These are phyloP conservation scores for Ligdia adustata DNA, from an alignment of 2,888 invertebrate genomes.

Conservation along the genomic window DNA sequence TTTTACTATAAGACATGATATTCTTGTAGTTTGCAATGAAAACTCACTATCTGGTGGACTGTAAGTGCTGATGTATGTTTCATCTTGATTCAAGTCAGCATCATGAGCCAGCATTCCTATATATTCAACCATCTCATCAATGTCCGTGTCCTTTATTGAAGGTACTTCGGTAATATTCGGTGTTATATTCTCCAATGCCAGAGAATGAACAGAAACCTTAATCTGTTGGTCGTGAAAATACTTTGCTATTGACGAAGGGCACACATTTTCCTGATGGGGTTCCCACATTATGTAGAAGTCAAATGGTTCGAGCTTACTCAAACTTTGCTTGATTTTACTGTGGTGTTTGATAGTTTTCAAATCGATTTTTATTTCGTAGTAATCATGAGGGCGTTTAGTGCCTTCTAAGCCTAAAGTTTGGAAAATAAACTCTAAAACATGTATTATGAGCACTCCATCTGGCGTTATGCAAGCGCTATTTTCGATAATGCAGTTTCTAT, in stretches of 20 bases:
- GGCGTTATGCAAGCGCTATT: slow-evolving; percentile 68
- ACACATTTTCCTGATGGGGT: slow-evolving; percentile 58
- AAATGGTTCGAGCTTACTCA: slow-evolving; percentile 57
- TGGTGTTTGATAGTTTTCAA: slow-evolving; percentile 53
- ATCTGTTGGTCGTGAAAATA: slow-evolving; percentile 63
- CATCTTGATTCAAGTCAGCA: slow-evolving; percentile 51
- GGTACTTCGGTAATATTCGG: slow-evolving; percentile 62
- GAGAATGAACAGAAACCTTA: slow-evolving; percentile 46
- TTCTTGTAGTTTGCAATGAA: slow-evolving; percentile 58
- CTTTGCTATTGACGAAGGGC: slow-evolving; percentile 74
- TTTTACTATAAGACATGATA: slow-evolving; percentile 57
- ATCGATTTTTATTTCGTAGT: slow-evolving; percentile 63
- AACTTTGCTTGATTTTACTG: slow-evolving; percentile 47
- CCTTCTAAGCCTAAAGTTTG: slow-evolving; percentile 76
- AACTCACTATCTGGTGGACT: slow-evolving; percentile 57
- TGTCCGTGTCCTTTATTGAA: slow-evolving; percentile 54
- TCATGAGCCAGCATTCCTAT: slow-evolving; percentile 63
- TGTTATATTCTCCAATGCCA: slow-evolving; percentile 44
- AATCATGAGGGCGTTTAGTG: slow-evolving; percentile 57
- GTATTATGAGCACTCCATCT: slow-evolving; percentile 62
- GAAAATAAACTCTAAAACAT: slow-evolving; percentile 59
- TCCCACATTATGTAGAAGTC: slow-evolving; percentile 66
- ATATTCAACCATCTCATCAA: slow-evolving; percentile 73
- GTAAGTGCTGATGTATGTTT: slow-evolving; percentile 67
- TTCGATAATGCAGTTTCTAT: slow-evolving; percentile 62